phyloP scores from a whole-genome alignment of 2,888 invertebrate species.

The Cryptus viduatorius region DNA sequence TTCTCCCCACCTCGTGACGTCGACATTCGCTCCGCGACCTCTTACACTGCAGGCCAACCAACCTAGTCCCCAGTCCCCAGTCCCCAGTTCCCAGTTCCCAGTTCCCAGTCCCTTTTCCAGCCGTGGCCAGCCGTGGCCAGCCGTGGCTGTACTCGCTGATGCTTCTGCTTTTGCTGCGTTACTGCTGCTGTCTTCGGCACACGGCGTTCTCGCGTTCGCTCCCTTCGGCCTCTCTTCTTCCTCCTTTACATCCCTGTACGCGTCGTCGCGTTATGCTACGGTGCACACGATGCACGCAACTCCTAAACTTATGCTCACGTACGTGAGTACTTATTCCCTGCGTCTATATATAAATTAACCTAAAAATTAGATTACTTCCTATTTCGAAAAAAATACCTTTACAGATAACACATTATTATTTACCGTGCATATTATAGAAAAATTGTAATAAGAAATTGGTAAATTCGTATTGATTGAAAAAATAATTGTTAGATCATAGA shows the following conservation, averaged over 20 bases:
- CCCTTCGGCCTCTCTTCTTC: constrained; percentile 23
- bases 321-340: not conserved
- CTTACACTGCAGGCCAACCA: constrained; percentile 72
- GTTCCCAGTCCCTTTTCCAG: constrained; percentile 72
- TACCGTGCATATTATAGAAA: no score
- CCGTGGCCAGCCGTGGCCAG: constrained; percentile 69
- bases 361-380: not conserved
- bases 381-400: not conserved
- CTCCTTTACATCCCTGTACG: constrained; percentile 17
- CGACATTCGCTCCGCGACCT: constrained; percentile 69
- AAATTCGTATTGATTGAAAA: no score
- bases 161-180: constrained; percentile 48
- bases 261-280: constrained; percentile 70
- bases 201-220: constrained; percentile 19
- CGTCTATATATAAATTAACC: not conserved
- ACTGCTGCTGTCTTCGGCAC: constrained; percentile 20
- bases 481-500: no score
- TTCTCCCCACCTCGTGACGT: constrained; percentile 35
- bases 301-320: constrained; percentile 37
- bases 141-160: constrained; percentile 54
- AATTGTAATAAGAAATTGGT: no score
- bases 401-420: no score
- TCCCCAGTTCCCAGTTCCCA: no score
- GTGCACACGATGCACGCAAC: constrained; percentile 69
- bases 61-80: constrained; percentile 70